A percentile compares a stretch with the other conserved stretches of the same genome.
Conservation (phyloP, 53 echinoderm and acorn worm species). For the Zoroaster sp. region DNA sequence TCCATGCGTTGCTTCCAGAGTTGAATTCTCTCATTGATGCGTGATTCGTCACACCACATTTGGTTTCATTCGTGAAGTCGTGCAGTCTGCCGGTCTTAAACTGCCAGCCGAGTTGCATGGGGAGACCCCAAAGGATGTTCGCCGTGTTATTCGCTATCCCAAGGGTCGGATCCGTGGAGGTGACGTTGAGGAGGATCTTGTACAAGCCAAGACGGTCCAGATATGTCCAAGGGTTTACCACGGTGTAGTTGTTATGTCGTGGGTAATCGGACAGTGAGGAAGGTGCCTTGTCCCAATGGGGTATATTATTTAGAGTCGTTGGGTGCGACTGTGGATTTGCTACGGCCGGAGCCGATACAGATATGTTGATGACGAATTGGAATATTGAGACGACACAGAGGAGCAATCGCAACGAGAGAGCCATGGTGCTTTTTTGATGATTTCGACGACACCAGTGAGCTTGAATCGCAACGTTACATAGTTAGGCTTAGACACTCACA, state of each 20-base stretch:
- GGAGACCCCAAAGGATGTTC: conserved; percentile 56
- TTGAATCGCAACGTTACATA: too few species aligned
- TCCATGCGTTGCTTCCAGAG: neutral
- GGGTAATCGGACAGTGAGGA: conserved; percentile 42
- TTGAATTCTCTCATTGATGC: too few species aligned
- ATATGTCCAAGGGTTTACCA: conserved; percentile 51
- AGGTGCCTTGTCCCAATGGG: conserved; percentile 51
- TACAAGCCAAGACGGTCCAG: conserved; percentile 48
- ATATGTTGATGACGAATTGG: neutral
- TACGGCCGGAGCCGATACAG: too few species aligned
- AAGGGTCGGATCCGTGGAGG: neutral
- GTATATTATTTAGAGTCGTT: neutral
- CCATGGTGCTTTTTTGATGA: too few species aligned
- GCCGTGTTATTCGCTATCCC: conserved; percentile 5
- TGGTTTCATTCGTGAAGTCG: neutral
- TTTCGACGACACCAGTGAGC: too few species aligned
- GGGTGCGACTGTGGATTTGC: neutral
- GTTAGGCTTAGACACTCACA: too few species aligned
- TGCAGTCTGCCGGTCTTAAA: conserved; percentile 26
- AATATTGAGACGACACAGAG: neutral
- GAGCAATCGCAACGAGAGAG: too few species aligned
- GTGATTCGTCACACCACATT: neutral
- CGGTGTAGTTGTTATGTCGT: neutral
- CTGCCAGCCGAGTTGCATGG: conserved; percentile 61
- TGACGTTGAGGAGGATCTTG: conserved; percentile 47